Percentiles rank a stretch among this genome's conserved stretches.
Conservation (phyloP, 2,113 vertebrate genomes). For the Catharus fuscescens region DNA sequence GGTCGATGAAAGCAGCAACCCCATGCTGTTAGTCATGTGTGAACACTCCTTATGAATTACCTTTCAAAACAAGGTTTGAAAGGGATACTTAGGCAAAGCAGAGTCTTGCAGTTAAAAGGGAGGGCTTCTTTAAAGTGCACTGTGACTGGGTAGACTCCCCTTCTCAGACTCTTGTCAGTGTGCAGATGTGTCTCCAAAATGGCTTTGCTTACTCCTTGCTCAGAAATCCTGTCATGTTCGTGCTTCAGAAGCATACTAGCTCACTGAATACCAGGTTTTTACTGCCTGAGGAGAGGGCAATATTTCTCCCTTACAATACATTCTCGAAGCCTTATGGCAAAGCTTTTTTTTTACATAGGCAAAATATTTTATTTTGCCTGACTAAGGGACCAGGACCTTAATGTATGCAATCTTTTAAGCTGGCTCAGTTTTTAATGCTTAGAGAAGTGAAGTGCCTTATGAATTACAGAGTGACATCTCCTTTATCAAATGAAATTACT, state of each 20-base stretch:
- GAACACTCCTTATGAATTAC: neutral
- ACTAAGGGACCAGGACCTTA: neutral
- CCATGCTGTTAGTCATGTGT: neutral
- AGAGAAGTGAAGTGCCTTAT: neutral
- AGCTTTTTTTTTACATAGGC: neutral
- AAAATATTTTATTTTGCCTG: constrained; percentile 37
- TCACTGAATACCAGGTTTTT: neutral
- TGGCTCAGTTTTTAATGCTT: neutral
- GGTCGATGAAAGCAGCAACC: neutral
- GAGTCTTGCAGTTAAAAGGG: neutral
- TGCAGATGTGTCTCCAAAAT: neutral
- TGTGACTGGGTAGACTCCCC: neutral
- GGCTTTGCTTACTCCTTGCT: neutral
- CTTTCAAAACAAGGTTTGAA: neutral
- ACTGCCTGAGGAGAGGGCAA: neutral
- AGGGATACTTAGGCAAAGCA: neutral
- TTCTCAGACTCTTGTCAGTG: neutral
- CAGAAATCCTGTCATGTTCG: neutral
- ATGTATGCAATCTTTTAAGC: constrained; percentile 26
- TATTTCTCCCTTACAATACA: constrained; percentile 10
- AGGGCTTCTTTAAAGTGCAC: neutral
- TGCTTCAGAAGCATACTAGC: neutral
- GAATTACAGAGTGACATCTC: constrained; percentile 3
- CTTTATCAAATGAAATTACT: constrained; percentile 10
- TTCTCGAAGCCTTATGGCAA: neutral